These are phyloP conservation scores for Gymnoscopelus braueri DNA, from an alignment of 2,797 vertebrate genomes.

Conservation along the genomic window DNA sequence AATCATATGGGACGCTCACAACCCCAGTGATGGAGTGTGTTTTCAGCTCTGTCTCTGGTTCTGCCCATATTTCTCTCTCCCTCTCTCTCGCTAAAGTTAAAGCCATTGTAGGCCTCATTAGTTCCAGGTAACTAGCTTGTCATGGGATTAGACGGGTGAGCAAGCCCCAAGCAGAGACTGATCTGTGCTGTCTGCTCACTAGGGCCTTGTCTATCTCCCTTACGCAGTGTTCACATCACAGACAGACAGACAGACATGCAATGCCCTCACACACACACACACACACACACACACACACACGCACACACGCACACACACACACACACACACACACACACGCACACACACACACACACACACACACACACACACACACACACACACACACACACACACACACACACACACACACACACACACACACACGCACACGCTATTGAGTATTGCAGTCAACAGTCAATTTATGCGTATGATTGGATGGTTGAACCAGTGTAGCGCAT, in stretches of 20 bases:
- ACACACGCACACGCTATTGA: neutral
- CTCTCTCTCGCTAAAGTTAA: neutral
- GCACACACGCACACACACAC: no score
- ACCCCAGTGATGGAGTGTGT: no score
- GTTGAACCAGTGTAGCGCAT: no score
- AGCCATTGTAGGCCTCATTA: conserved; percentile 23
- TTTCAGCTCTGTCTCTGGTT: neutral
- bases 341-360: conserved; percentile 9
- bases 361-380: neutral
- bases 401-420: conserved; percentile 4
- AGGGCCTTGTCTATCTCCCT: conserved; percentile 3
- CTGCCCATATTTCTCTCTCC: neutral
- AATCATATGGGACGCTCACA: no score
- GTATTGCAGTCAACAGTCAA: neutral
- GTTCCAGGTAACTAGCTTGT: conserved; percentile 37
- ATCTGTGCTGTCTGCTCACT: neutral
- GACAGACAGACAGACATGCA: conserved; percentile 1
- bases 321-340: no score
- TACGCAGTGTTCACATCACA: conserved; percentile 1
- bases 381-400: conserved; percentile 4
- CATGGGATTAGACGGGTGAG: conserved; percentile 29
- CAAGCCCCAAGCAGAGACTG: conserved; percentile 10
- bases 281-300: neutral
- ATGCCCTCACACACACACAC: no score
- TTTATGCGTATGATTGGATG: no score